Evolutionary conservation across 2,797 vertebrate genomes (phyloP).

Genomic region (Melanotaenia boesemani): DNA sequence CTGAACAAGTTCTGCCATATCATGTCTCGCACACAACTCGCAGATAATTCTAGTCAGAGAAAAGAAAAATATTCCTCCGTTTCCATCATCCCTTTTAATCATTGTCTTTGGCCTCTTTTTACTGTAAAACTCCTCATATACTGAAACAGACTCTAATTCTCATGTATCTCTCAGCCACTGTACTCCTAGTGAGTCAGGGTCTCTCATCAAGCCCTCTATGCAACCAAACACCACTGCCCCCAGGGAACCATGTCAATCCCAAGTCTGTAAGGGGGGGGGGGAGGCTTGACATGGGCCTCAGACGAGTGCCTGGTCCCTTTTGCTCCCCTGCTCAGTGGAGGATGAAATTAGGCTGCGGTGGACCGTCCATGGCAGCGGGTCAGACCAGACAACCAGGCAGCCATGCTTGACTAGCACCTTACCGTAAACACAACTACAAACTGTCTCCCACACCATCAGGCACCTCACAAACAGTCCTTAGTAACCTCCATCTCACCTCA

Average conservation of each 20-base stretch:
- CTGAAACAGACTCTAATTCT: constrained; percentile 39
- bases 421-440: constrained; percentile 41
- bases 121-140: constrained; percentile 31
- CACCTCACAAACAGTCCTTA: constrained; percentile 26
- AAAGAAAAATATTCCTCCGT: background rate
- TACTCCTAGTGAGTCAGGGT: constrained; percentile 42
- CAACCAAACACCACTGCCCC: constrained; percentile 36
- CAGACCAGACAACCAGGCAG: constrained; percentile 59
- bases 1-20: too few species aligned
- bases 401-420: constrained; percentile 55
- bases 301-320: constrained; percentile 62
- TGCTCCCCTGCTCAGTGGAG: constrained; percentile 66
- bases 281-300: constrained; percentile 44
- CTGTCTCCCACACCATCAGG: constrained; percentile 9
- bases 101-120: constrained; percentile 19
- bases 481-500: constrained; percentile 39
- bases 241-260: constrained; percentile 67
- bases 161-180: constrained; percentile 38
- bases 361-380: constrained; percentile 50
- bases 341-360: constrained; percentile 74
- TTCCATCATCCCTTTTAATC: constrained; percentile 29
- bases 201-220: constrained; percentile 35
- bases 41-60: constrained; percentile 20
- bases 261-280: constrained; percentile 43
- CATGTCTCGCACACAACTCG: background rate